These are phyloP conservation scores for Xestobium rufovillosum DNA, from an alignment of 2,888 invertebrate genomes.

Conservation along the genomic window DNA sequence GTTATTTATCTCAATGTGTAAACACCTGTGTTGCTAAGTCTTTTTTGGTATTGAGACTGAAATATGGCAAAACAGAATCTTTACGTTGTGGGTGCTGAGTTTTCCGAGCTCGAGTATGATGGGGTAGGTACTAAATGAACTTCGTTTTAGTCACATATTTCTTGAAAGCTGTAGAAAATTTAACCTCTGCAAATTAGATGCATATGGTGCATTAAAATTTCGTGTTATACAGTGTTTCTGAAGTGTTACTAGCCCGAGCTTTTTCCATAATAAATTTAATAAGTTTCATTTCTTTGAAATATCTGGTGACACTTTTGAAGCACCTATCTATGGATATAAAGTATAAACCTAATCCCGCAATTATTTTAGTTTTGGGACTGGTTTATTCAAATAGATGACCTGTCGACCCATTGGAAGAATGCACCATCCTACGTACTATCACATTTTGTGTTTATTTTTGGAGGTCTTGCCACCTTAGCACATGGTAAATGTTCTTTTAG, in stretches of 20 bases:
- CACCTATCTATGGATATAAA: no score
- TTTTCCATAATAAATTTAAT: no score
- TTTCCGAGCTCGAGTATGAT: slow-evolving; percentile 33
- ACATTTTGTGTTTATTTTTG: slow-evolving; percentile 54
- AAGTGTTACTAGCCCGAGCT: no score
- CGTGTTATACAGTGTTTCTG: no score
- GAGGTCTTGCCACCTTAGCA: slow-evolving; percentile 56
- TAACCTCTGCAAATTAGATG: no score
- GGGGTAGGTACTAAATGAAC: slow-evolving; percentile 29
- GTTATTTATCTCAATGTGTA: no score
- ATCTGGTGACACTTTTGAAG: no score
- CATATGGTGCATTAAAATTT: no score
- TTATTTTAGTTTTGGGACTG: slow-evolving; percentile 51
- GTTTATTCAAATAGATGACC: slow-evolving; percentile 52
- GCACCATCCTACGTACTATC: slow-evolving; percentile 61
- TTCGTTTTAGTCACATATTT: slow-evolving; percentile 6
- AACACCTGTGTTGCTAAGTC: no score
- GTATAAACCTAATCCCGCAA: not conserved
- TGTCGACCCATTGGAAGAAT: slow-evolving; percentile 51
- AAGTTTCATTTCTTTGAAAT: no score
- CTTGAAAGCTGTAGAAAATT: not conserved
- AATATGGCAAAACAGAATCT: slow-evolving; percentile 31
- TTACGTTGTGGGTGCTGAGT: slow-evolving; percentile 33
- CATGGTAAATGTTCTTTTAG: slow-evolving; percentile 56
- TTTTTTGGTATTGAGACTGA: no score